Conservation (phyloP, 2,797 vertebrate species). For the Anniella stebbinsi region DNA sequence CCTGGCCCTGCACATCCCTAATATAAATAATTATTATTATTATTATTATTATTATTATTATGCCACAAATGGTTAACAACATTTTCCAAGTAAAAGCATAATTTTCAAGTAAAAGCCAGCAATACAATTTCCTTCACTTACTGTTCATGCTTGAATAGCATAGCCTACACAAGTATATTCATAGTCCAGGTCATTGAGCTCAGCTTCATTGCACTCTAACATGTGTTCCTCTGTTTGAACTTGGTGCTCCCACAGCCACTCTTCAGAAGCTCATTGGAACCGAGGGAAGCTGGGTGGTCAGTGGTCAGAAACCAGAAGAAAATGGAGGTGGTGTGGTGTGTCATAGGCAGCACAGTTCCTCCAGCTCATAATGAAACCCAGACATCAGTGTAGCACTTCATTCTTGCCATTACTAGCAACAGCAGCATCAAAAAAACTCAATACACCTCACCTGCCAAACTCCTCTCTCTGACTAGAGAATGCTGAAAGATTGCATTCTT, state of each 20-base stretch:
- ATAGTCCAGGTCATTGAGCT: background rate
- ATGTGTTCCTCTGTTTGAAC: background rate
- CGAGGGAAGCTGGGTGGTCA: background rate
- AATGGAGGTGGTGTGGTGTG: no score
- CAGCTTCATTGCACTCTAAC: background rate
- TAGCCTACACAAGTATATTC: background rate
- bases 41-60: no score
- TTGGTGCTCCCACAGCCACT: background rate
- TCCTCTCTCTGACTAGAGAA: no score
- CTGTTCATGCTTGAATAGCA: background rate
- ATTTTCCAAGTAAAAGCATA: background rate
- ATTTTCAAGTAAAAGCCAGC: background rate
- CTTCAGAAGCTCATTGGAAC: background rate
- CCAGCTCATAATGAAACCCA: no score
- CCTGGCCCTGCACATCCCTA: no score
- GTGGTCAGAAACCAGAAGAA: background rate
- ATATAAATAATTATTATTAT: no score
- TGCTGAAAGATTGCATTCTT: no score
- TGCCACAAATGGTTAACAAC: background rate
- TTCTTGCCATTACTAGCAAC: no score
- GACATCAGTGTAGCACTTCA: no score
- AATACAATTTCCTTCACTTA: background rate
- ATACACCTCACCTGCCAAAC: no score
- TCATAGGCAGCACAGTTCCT: no score
- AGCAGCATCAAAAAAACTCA: no score